Evolutionary conservation across 2,797 vertebrate species (phyloP).

Genomic region (Esox lucius): DNA sequence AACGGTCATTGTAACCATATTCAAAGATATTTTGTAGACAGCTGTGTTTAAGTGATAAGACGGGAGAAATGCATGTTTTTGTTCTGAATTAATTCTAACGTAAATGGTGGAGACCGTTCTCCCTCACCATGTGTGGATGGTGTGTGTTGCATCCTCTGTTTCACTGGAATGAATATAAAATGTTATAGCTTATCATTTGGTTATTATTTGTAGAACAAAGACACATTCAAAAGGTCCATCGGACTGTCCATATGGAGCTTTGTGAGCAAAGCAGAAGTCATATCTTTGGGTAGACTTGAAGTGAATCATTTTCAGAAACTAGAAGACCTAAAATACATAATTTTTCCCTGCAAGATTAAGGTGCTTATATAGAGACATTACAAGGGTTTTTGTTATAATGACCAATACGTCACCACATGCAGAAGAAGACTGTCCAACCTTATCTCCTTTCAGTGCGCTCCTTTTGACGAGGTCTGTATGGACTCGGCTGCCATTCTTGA

Average conservation of each 20-base stretch:
- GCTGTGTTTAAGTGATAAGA: conserved; percentile 66
- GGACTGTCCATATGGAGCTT: conserved; percentile 23
- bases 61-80: conserved; percentile 47
- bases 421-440: neutral
- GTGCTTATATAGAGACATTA: neutral
- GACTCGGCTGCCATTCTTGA: neutral
- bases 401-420: neutral
- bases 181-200: conserved; percentile 20
- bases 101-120: conserved; percentile 33
- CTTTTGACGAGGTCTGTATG: neutral
- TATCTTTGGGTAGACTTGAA: conserved; percentile 38
- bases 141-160: conserved; percentile 13
- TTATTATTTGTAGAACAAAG: conserved; percentile 9
- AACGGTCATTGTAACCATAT: conserved; percentile 52
- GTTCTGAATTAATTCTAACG: conserved; percentile 34
- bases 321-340: conserved; percentile 52
- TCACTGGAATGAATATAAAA: conserved; percentile 33
- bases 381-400: too few species aligned
- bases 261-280: conserved; percentile 35
- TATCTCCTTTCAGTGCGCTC: neutral
- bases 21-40: conserved; percentile 47
- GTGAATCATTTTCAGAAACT: conserved; percentile 38
- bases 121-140: conserved; percentile 24
- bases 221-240: conserved; percentile 40
- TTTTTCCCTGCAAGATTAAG: conserved; percentile 34